Evolutionary conservation across 2,797 vertebrate genomes (phyloP), one percentile per base, ranked within the genome.

Genomic region (Toxotes lorentzi): DNA sequence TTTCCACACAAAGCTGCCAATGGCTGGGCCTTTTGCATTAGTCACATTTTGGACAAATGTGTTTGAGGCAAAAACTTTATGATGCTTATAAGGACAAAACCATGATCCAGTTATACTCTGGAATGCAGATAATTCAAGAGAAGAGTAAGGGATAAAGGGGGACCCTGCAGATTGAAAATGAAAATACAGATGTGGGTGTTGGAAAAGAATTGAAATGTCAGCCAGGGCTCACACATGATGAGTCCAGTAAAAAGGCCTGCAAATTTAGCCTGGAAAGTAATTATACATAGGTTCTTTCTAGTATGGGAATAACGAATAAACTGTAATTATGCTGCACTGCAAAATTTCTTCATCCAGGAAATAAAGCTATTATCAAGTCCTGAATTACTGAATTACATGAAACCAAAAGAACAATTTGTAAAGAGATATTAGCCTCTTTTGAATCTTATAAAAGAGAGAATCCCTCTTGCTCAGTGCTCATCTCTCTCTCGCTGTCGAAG

Each of bases 341-440:
- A 66, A 86, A 90, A 87, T 85, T 74, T 90, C 78, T 87, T 83
- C 82, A 87, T 91, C 83, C 77, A 84, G 65, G 76, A 90, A 91
- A 86, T 86, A 88, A 87, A 89, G 89, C 83, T 76, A 91, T 91
- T 88, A 94, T 91, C 87, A 88, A 76, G 83, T 90, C 83, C 34
- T 80, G 82, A 91, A 94, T 93, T 89, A 86, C 34, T 80, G 82
- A 91, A 94, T 93, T 89, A 86, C 86, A 84, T 50, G 68, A 85
- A 91, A 89, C 86, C 86, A 90, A 92, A 92, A 88, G 88, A 90
- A 85, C 85, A 90, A 93, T 87, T 92, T 92, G 87, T 93, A 86
- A 90, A 86, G 68, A 76, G 84, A 93, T 90, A 92, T 92, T 91
- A 88, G 85, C 76, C 79, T 89, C 85, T 86, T 92, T 92, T 90